Evolutionary conservation across 1,140 invertebrate genomes (phyloP).

Genomic region (Radopholus similis): DNA sequence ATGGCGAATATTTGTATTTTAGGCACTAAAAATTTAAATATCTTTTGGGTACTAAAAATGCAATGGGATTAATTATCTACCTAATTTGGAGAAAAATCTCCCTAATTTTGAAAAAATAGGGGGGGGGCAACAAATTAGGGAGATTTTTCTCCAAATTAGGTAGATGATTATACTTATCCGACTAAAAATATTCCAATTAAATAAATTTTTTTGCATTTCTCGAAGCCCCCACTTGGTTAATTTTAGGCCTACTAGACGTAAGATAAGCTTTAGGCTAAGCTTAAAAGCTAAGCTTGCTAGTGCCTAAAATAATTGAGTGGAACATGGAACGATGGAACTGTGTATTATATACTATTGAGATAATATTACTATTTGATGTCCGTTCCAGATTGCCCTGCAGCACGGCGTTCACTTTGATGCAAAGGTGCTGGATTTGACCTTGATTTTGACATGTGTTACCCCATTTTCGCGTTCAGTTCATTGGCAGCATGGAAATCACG

Average conservation of each 20-base stretch:
- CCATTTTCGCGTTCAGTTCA: slow-evolving; percentile 72
- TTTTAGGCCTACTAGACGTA: too few relatives aligned
- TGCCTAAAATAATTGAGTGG: too few relatives aligned
- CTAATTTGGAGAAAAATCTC: too few relatives aligned
- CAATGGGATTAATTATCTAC: too few relatives aligned
- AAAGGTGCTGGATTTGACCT: slow-evolving; percentile 71
- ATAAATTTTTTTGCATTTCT: too few relatives aligned
- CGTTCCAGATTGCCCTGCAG: slow-evolving; percentile 73
- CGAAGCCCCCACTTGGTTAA: too few relatives aligned
- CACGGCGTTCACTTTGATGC: slow-evolving; percentile 93
- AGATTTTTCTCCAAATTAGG: too few relatives aligned
- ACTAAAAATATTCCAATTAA: neutral
- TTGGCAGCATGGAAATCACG: slow-evolving; percentile 91
- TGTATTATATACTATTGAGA: neutral
- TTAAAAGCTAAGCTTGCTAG: too few relatives aligned
- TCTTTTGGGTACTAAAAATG: neutral
- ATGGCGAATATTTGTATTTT: neutral
- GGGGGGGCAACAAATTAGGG: too few relatives aligned
- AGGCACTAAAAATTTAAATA: neutral
- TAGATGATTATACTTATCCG: neutral
- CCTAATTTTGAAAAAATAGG: too few relatives aligned
- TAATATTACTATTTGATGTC: neutral
- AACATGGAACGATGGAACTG: neutral
- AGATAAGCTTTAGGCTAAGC: too few relatives aligned
- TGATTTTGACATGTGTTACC: slow-evolving; percentile 1